Conservation (phyloP, 2,797 vertebrate species). For the Propithecus deckenii region DNA sequence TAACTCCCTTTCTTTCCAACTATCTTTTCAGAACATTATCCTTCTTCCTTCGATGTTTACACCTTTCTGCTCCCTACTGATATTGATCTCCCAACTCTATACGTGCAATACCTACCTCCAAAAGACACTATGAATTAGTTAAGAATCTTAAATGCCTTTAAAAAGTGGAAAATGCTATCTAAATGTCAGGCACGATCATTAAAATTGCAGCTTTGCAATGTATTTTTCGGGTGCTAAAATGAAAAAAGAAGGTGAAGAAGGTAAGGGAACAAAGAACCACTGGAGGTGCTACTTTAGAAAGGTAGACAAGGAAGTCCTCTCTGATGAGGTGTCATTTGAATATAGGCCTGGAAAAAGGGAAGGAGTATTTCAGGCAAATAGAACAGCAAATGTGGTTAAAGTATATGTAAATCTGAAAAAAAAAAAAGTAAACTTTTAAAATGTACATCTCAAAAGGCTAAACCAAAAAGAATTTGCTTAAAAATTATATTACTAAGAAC, state of each 20-base stretch:
- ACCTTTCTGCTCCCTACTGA: not conserved
- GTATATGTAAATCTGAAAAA: not conserved
- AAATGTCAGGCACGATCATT: not conserved
- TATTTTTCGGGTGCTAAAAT: not conserved
- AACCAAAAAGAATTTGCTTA: not conserved
- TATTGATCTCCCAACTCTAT: not conserved
- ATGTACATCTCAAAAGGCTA: not conserved
- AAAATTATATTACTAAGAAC: not conserved
- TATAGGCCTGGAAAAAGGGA: not conserved
- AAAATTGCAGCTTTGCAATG: not conserved
- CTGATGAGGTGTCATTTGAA: not conserved
- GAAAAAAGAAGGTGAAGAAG: not conserved
- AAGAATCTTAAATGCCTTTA: not conserved
- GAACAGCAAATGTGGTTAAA: not conserved
- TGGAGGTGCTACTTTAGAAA: not conserved
- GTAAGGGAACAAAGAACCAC: not conserved
- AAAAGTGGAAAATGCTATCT: not conserved
- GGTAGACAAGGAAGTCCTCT: not conserved
- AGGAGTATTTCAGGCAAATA: not conserved
- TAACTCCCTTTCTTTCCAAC: not conserved
- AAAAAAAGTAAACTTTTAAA: not conserved
- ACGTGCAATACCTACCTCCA: not conserved
- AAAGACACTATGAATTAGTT: not conserved
- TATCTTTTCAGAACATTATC: not conserved
- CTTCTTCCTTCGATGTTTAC: not conserved